Conservation (phyloP, 2,888 invertebrate species). For the Punctoribates punctum region DNA sequence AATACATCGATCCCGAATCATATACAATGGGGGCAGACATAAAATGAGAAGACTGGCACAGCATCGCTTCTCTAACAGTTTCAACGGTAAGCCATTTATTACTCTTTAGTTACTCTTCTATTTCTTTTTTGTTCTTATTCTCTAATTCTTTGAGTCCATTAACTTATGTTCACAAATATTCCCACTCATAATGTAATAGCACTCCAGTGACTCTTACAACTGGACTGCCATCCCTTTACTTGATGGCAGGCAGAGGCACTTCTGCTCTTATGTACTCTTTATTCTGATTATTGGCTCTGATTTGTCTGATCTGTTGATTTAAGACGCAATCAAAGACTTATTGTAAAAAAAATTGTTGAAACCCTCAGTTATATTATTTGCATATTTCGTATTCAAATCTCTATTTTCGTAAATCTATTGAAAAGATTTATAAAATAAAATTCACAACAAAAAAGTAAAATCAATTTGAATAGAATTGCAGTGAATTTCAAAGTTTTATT, state of each 20-base stretch:
- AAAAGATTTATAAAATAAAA: neutral
- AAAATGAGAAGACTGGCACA: conserved; percentile 2
- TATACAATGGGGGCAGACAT: conserved; percentile 7
- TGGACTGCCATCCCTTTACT: neutral
- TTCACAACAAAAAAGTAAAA: neutral
- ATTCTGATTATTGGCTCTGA: conserved; percentile 16
- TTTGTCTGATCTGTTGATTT: conserved; percentile 21
- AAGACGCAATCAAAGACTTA: neutral
- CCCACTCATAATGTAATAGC: neutral
- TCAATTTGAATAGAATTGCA: neutral
- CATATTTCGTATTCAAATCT: conserved; percentile 23
- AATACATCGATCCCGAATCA: conserved; percentile 22
- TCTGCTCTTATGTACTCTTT: neutral
- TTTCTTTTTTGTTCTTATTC: neutral
- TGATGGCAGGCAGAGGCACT: neutral
- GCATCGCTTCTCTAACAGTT: neutral
- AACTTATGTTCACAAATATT: conserved; percentile 13
- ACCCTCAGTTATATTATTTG: neutral
- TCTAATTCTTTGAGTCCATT: conserved; percentile 5
- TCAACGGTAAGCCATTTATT: neutral
- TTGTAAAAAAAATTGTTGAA: neutral
- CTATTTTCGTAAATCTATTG: neutral
- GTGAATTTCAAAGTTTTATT: neutral
- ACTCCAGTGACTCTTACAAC: neutral
- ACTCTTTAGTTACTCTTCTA: neutral